Percentiles rank a stretch among this genome's conserved stretches.
Evolutionary conservation across 2,113 vertebrate genomes (phyloP).

Genomic region (Verasper variegatus): DNA sequence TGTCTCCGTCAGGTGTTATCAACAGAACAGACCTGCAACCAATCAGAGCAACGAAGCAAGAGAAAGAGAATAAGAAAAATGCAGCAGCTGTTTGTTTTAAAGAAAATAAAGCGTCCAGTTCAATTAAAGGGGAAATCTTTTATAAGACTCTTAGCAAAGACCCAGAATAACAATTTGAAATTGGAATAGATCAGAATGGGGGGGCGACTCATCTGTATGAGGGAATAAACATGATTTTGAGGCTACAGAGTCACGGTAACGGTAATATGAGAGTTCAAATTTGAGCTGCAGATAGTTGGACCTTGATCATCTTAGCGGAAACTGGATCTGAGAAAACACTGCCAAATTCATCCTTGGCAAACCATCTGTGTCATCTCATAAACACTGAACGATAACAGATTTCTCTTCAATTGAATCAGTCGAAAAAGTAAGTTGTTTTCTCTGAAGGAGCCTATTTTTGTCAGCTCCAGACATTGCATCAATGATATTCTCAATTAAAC

Average conservation of each 20-base stretch:
- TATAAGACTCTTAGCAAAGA: no score
- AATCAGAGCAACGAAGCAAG: neutral
- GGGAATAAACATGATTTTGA: neutral
- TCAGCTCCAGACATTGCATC: conserved; percentile 18
- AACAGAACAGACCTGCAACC: neutral
- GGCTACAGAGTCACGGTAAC: conserved; percentile 12
- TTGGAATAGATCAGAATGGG: neutral
- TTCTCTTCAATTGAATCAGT: conserved; percentile 35
- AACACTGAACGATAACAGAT: conserved; percentile 53
- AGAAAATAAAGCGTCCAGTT: neutral
- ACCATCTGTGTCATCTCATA: conserved; percentile 54
- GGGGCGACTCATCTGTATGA: neutral
- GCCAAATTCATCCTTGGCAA: conserved; percentile 22
- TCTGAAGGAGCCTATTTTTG: conserved; percentile 17
- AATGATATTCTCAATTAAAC: conserved; percentile 38
- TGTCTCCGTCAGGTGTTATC: neutral
- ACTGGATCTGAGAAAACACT: conserved; percentile 36
- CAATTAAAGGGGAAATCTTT: neutral
- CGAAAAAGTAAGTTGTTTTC: conserved; percentile 17
- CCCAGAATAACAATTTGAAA: no score
- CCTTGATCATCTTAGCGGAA: conserved; percentile 33
- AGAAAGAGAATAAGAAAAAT: neutral
- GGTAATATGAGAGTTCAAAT: conserved; percentile 33
- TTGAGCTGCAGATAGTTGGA: conserved; percentile 34
- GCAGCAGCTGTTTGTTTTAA: neutral